Percentiles rank a stretch among this genome's conserved stretches.
Conservation (phyloP, 2,113 vertebrate genomes). For the Sturnus vulgaris region DNA sequence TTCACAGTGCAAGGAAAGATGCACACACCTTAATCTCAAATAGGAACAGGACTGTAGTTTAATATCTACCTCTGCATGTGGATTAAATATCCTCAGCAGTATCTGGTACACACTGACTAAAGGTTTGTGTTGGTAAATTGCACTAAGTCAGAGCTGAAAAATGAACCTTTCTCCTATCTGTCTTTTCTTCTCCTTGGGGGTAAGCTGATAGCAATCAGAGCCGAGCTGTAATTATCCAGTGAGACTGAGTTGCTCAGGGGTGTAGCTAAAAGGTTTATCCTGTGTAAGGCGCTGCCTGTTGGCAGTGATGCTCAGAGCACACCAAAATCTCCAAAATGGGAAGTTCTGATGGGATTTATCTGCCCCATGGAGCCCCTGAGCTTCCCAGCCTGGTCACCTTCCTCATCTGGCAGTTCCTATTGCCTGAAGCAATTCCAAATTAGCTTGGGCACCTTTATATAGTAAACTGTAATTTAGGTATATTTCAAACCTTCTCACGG, state of each 20-base stretch:
- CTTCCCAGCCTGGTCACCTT: neutral
- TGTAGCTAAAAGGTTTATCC: neutral
- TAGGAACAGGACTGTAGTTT: neutral
- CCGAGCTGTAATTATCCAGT: neutral
- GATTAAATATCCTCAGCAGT: neutral
- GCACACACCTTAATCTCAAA: neutral
- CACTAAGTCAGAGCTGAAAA: neutral
- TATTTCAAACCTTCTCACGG: neutral
- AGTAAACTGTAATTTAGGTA: neutral
- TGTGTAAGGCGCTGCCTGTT: neutral
- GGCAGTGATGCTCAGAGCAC: neutral
- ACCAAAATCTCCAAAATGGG: neutral
- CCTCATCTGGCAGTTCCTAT: neutral
- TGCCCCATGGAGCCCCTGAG: neutral
- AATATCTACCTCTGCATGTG: neutral
- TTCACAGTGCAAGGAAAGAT: neutral
- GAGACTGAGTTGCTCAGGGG: neutral
- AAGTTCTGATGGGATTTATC: fast-evolving
- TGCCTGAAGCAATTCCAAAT: neutral
- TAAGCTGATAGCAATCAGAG: neutral
- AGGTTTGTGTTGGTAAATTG: fast-evolving
- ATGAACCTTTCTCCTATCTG: neutral
- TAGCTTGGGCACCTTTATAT: neutral
- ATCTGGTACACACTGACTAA: neutral
- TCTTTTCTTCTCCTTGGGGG: neutral